These are phyloP conservation scores for Halictus quadricinctus DNA, from an alignment of 2,888 invertebrate species.

Conservation along the genomic window DNA sequence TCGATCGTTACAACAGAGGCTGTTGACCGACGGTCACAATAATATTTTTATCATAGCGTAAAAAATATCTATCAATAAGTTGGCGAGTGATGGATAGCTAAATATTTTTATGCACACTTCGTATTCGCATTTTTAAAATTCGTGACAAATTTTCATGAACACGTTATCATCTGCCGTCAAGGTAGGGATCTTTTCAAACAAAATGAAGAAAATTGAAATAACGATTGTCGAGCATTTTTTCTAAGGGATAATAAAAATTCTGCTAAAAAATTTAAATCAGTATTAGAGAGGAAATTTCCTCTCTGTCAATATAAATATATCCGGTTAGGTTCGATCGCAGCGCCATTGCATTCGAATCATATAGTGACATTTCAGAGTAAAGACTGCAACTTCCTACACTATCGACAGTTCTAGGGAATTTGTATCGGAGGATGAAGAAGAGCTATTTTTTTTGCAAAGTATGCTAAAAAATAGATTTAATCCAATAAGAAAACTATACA, in stretches of 20 bases:
- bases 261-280: too few relatives aligned
- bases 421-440: background rate
- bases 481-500: too few relatives aligned
- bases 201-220: background rate
- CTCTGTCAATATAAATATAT: background rate
- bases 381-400: slow-evolving; percentile 13
- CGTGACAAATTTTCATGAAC: background rate
- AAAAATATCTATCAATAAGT: background rate
- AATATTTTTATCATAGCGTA: background rate
- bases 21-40: background rate
- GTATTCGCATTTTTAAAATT: background rate
- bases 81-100: background rate
- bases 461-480: background rate
- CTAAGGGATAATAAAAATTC: background rate
- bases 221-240: background rate
- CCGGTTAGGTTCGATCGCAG: background rate
- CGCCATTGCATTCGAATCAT: background rate
- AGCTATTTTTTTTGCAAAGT: background rate
- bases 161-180: background rate
- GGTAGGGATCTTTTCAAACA: background rate
- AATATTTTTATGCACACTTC: background rate
- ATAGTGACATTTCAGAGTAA: background rate
- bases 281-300: too few relatives aligned
- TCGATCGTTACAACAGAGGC: background rate
- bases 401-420: slow-evolving; percentile 4